Evolutionary conservation across 2,113 vertebrate species (phyloP).

Genomic region (Mormyrus lacerda): DNA sequence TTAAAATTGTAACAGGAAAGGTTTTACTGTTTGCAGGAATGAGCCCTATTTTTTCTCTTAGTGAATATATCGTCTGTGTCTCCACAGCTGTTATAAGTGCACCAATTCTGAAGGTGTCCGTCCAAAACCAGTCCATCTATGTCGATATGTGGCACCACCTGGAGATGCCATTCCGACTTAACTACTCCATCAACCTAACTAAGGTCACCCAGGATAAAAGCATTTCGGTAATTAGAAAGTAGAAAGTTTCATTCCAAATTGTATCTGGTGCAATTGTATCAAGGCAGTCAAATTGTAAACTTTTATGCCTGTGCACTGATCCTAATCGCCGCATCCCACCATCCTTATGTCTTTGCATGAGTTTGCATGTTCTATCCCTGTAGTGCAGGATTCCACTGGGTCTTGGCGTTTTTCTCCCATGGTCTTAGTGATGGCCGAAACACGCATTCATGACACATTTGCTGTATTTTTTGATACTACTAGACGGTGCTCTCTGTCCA

Average conservation of each 20-base stretch:
- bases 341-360: neutral
- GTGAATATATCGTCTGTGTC: neutral
- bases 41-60: neutral
- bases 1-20: neutral
- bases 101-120: conserved; percentile 9
- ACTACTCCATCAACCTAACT: conserved; percentile 4
- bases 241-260: neutral
- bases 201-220: neutral
- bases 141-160: neutral
- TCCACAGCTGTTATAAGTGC: conserved; percentile 31
- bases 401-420: neutral
- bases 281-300: neutral
- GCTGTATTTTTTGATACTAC: neutral
- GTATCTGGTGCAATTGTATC: neutral
- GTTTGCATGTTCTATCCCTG: neutral
- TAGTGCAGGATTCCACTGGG: neutral
- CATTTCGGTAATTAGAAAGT: neutral
- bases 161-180: neutral
- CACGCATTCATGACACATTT: neutral
- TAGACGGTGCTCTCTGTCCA: neutral
- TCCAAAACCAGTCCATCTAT: conserved; percentile 1
- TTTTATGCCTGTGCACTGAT: neutral
- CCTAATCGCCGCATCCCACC: neutral
- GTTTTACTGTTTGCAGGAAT: neutral
- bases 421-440: neutral